Evolutionary conservation across 2,888 invertebrate species (phyloP).

Genomic region (Eledone cirrhosa): DNA sequence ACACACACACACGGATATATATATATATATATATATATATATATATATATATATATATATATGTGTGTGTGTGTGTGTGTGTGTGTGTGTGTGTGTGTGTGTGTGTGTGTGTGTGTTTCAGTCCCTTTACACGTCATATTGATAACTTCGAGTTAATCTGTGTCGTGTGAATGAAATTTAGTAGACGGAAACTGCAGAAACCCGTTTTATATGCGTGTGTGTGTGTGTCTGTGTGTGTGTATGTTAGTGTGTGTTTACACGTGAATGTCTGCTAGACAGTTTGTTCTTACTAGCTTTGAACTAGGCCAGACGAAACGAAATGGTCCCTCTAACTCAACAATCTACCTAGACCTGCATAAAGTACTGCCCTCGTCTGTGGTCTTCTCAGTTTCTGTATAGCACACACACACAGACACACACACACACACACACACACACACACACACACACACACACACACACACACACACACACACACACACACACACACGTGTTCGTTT

Average conservation of each 20-base stretch:
- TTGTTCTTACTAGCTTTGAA: not conserved
- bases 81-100: not conserved
- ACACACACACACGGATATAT: not conserved
- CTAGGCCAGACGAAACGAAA: not conserved
- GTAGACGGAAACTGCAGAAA: too few relatives aligned
- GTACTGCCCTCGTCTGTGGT: too few relatives aligned
- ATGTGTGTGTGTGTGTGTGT: not conserved
- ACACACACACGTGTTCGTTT: not conserved
- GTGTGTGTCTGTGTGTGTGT: too few relatives aligned
- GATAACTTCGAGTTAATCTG: not conserved
- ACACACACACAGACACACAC: not conserved
- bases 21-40: not conserved
- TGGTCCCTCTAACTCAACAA: not conserved
- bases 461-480: not conserved
- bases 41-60: too few relatives aligned
- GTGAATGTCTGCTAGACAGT: not conserved
- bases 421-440: not conserved
- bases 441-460: not conserved
- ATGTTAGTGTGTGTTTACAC: too few relatives aligned
- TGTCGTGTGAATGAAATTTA: too few relatives aligned
- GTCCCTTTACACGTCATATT: not conserved
- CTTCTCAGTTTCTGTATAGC: not conserved
- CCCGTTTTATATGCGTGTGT: too few relatives aligned
- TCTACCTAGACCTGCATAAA: not conserved
- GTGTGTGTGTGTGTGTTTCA: not conserved